These are phyloP conservation scores for Lateolabrax maculatus DNA, from an alignment of 2,797 vertebrate species.

Conservation along the genomic window DNA sequence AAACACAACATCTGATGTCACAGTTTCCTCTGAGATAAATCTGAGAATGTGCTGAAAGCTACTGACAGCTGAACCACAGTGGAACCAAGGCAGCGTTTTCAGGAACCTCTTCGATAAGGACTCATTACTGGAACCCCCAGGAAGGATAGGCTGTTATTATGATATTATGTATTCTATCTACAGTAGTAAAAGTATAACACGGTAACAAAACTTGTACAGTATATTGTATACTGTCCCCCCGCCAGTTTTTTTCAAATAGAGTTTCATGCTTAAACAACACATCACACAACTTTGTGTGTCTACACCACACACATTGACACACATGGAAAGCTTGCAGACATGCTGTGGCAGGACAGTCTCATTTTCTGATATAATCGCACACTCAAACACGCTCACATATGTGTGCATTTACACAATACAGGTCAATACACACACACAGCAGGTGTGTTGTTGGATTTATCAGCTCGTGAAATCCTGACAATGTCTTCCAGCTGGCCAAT, in stretches of 20 bases:
- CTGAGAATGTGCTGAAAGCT: background rate
- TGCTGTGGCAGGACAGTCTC: background rate
- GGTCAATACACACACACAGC: constrained; percentile 3
- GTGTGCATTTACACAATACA: constrained; percentile 7
- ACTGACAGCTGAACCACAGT: background rate
- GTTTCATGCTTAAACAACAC: no score
- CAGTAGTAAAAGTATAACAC: background rate
- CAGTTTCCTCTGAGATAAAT: background rate
- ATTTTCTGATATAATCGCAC: background rate
- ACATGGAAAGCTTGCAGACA: background rate
- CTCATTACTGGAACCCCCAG: background rate
- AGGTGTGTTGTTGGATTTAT: constrained; percentile 53
- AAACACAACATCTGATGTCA: constrained; percentile 14
- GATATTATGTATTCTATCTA: background rate
- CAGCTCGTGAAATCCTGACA: constrained; percentile 71
- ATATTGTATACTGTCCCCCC: no score
- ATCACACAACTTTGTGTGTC: background rate
- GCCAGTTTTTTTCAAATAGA: no score
- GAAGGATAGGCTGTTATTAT: background rate
- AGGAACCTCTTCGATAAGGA: background rate
- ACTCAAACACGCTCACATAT: background rate
- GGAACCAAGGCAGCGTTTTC: background rate
- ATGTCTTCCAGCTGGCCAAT: constrained; percentile 78
- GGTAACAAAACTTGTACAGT: background rate
- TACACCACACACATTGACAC: background rate